These are phyloP conservation scores for Ctenodactylus gundi DNA, from an alignment of 2,113 vertebrate genomes.

Conservation along the genomic window DNA sequence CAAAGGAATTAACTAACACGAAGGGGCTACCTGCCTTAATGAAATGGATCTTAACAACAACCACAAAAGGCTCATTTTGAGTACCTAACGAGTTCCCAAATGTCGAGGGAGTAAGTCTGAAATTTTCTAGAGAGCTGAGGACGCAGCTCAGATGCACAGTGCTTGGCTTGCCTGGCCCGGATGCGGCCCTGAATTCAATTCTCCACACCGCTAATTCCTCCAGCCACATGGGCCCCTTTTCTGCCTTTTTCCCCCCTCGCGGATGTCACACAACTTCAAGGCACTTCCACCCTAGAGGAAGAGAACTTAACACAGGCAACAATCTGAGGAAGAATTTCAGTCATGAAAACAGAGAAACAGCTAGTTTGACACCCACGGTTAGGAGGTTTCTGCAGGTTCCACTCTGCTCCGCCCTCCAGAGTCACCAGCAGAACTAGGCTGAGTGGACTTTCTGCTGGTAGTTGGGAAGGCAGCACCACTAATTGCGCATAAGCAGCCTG, in stretches of 20 bases:
- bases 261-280: neutral
- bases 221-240: neutral
- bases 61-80: neutral
- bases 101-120: neutral
- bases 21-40: neutral
- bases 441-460: neutral
- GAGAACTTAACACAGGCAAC: neutral
- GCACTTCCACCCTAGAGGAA: neutral
- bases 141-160: neutral
- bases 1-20: neutral
- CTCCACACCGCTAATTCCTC: no score
- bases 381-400: neutral
- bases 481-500: no score
- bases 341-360: neutral
- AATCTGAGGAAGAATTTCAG: neutral
- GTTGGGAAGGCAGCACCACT: no score
- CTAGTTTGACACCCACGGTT: neutral
- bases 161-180: neutral
- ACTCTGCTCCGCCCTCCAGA: neutral
- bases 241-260: neutral
- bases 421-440: neutral
- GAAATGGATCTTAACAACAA: neutral
- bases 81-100: neutral
- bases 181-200: neutral
- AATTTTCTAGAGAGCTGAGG: neutral